Evolutionary conservation across 1,140 invertebrate species (phyloP), one percentile per base, ranked within the genome.

Genomic region (Liolophura sinensis): DNA sequence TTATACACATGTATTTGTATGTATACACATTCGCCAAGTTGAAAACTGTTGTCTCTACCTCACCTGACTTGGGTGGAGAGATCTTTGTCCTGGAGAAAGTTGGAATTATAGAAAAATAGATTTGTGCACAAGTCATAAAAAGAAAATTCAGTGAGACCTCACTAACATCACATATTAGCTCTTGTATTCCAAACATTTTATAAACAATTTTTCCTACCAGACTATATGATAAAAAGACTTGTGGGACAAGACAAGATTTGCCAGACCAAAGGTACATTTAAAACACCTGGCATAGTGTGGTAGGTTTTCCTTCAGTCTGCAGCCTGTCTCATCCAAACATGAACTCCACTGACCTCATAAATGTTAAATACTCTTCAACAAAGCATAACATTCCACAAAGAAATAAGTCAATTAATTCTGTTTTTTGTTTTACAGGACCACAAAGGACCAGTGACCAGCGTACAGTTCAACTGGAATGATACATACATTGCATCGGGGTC

Each of bases 401-500:
- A 12, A 15, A 16, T 60, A 25, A 1, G 12, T 59, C 27, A 20
- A 12, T 27, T 3, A 24, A 55, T 15, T 18, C 62, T 49, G 11
- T 59, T 51, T 64, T 55, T 62, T 67, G 11, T 64, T 64, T 65
- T 67, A 9, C 65, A 83, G 82, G 78, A 77, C 54, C 77, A 79
- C 60, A 81, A 79, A 64, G 69, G 74, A 20, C 71, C 79, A 46
- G 70, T 84, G 20, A 81, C 79, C 24, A 71, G 67, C 50, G 72
- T 74, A 0, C 62, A 69, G 48, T 84, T 80, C 67, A 82, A 82
- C 71, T 75, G 75, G 60, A 81, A 81, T 67, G 76, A 80, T 56
- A 75, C 76, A 0, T 75, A 77, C 57, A 81, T 84, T 54, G 81
- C 81, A 0, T 76, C 78, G 11, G 81, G 80, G 1, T 80, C 79